Base-by-base conservation (phyloP, 2,888 invertebrate species). In the Drosophila meridionalis region DNA sequence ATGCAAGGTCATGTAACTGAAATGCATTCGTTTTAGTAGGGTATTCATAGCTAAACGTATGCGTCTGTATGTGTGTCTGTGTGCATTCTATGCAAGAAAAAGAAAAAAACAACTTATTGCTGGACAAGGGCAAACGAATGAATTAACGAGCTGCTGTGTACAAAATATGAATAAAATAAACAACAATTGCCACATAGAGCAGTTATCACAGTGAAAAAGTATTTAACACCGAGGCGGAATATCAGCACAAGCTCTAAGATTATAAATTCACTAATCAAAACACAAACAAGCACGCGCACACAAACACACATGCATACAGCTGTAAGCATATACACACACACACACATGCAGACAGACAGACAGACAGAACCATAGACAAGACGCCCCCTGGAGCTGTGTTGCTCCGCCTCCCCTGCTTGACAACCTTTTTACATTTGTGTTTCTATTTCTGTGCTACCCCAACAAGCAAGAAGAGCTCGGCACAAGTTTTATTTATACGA, bases 241-340 rank as follows among this genome's bases (percentile, higher is more conserved):
- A 69, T 43, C 63, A 73, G 59, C 75, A 75, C 61, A 65, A 64
- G 50, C 55, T 69, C 55, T 64, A 32, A 69, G 71, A 73, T 82
- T 87, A 82, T 80, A 74, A 71, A 77, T 74, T 83, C 74, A 71
- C 84, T 87, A 88, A 86, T 80, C 87, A 86, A 83, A 83, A 87
- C 80, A 87, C 77, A 78, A 81, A 80, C 72, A 64, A 59, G 58
- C 52, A 73, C 42, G 59, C 63, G 73, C 36, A 76, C 52, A 71
- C 55, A 47, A 6, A 45, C 34, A 34, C 9, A 34, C 34, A 34
- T n/a, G 7, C 40, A 63, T 45, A 69, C 64, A 12, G 26, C 38
- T 48, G 56, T 70, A 58, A 69, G 32, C 67, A 75, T 60, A 75
- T 60, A 72, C 56, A 73, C 65, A 69, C 59, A 52, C 43, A 26